These are phyloP conservation scores for Sinodicranocentrus sp. DNA, from an alignment of 2,888 invertebrate genomes.

Conservation along the genomic window DNA sequence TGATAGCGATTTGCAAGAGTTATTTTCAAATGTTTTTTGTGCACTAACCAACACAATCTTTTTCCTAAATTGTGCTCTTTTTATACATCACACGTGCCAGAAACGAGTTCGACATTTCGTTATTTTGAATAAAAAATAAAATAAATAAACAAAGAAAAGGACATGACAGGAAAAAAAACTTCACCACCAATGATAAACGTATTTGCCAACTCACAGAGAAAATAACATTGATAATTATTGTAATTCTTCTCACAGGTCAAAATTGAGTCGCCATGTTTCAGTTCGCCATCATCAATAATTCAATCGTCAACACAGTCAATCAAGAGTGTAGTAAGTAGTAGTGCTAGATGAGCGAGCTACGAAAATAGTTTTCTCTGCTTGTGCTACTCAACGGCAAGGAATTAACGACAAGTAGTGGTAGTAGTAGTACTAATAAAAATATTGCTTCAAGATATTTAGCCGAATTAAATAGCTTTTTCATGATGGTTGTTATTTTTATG, in stretches of 20 bases:
- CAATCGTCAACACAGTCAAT: too few species aligned
- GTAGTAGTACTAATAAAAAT: constrained; percentile 6
- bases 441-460: background rate
- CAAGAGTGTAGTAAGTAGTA: background rate
- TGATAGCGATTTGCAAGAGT: background rate
- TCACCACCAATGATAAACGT: constrained; percentile 16
- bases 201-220: constrained; percentile 21
- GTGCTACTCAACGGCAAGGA: constrained; percentile 6
- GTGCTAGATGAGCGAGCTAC: background rate
- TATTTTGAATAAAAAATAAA: constrained; percentile 23
- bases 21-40: too few species aligned
- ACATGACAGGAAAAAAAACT: constrained; percentile 14
- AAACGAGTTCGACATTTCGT: background rate
- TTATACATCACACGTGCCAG: too few species aligned
- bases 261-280: constrained; percentile 18
- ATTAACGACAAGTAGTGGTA: background rate
- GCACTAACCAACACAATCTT: too few species aligned
- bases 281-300: constrained; percentile 11
- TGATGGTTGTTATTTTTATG: too few species aligned
- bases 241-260: constrained; percentile 2
- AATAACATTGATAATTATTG: background rate
- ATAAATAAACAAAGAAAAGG: background rate
- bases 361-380: background rate
- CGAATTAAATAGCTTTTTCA: too few species aligned
- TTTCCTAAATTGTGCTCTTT: too few species aligned